Evolutionary conservation across 2,797 vertebrate species (phyloP).

Genomic region (Pangasius larnaudii): DNA sequence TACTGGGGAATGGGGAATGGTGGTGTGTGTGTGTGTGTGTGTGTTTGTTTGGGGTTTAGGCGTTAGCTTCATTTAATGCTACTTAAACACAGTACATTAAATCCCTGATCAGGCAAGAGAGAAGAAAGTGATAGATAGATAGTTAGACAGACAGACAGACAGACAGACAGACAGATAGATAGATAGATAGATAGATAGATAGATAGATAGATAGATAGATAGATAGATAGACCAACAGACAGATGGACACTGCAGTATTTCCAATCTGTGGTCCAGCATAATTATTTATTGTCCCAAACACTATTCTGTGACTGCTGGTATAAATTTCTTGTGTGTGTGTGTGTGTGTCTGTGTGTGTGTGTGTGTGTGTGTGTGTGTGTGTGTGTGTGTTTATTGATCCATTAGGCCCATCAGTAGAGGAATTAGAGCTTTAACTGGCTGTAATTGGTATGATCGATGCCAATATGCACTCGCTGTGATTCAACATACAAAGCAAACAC

Average conservation of each 20-base stretch:
- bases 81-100: no score
- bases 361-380: constrained; percentile 18
- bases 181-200: background rate
- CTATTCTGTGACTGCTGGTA: background rate
- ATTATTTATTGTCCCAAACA: background rate
- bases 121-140: background rate
- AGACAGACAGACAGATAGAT: background rate
- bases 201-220: background rate
- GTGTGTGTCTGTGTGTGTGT: constrained; percentile 20
- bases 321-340: constrained; percentile 4
- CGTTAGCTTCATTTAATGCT: no score
- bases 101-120: no score
- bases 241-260: background rate
- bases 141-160: background rate
- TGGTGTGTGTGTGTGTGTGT: no score
- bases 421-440: constrained; percentile 21
- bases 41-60: no score
- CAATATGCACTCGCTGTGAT: background rate
- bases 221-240: background rate
- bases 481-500: constrained; percentile 16
- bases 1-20: no score
- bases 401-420: background rate
- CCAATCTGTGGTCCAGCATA: background rate
- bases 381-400: constrained; percentile 16
- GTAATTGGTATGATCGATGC: constrained; percentile 24